A percentile compares a stretch with the other conserved stretches of the same genome.
phyloP scores from a whole-genome alignment of 2,113 vertebrate genomes.

The Eudorcas thomsonii region DNA sequence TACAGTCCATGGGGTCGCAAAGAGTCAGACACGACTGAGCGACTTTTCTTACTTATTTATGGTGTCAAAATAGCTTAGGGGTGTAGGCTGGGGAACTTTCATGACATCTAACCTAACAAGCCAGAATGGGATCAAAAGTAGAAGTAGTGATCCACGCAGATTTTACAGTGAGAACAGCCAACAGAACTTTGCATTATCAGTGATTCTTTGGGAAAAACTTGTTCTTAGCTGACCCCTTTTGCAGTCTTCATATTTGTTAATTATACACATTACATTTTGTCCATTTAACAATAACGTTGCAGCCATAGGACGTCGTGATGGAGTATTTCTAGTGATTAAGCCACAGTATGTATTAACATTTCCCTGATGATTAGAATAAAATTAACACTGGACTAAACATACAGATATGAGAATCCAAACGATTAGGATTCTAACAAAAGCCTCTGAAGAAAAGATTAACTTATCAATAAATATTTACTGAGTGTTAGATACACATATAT shows the following conservation, averaged over 20 bases:
- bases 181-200: neutral
- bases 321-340: neutral
- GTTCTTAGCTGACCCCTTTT: neutral
- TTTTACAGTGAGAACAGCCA: neutral
- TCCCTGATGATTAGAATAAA: slow-evolving; percentile 9
- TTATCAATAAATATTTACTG: neutral
- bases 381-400: neutral
- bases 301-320: neutral
- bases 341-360: neutral
- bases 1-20: too few relatives aligned
- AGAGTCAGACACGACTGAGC: fast-evolving
- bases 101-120: neutral
- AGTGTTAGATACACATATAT: neutral
- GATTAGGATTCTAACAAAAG: neutral
- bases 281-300: neutral
- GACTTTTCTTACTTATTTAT: too few relatives aligned
- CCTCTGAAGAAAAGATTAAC: neutral
- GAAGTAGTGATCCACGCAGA: neutral
- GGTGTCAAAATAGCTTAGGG: neutral
- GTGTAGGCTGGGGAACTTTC: neutral
- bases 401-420: neutral
- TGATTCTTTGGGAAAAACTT: neutral
- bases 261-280: neutral
- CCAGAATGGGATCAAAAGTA: neutral
- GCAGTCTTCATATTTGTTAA: neutral